phyloP scores from a whole-genome alignment of 2,113 vertebrate genomes.

The Bubo scandiacus region DNA sequence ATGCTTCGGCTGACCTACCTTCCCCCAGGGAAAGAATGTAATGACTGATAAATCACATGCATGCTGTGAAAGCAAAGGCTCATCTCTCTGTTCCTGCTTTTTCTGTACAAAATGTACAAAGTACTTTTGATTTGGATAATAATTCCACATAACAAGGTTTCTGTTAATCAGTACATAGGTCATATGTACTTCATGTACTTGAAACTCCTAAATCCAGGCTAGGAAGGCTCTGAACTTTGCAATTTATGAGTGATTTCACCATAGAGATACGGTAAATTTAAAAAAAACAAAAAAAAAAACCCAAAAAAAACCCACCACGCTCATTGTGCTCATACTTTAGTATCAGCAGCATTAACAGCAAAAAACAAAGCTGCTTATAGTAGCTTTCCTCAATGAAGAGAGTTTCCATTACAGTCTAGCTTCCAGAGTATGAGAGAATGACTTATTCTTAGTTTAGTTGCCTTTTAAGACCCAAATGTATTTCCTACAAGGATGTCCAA shows the following conservation, averaged over 20 bases:
- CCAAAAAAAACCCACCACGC: too few relatives aligned
- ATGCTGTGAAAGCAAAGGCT: not conserved
- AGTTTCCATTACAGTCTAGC: not conserved
- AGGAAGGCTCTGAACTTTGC: not conserved
- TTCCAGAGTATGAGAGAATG: not conserved
- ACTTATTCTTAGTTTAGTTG: not conserved
- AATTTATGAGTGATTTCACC: not conserved
- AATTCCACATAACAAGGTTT: not conserved
- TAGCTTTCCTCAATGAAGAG: not conserved
- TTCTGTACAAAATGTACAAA: not conserved
- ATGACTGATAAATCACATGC: not conserved
- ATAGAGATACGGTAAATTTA: not conserved
- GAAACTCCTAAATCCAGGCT: not conserved
- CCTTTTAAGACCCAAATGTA: not conserved
- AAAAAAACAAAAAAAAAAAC: not conserved
- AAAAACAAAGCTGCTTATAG: not conserved
- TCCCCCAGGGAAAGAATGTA: not conserved
- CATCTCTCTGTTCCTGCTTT: not conserved
- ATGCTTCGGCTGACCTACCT: slow-evolving; percentile 26
- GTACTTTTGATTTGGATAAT: not conserved
- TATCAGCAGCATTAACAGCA: not conserved
- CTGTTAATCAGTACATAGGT: not conserved
- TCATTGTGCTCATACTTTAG: not conserved
- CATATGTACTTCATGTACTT: not conserved
- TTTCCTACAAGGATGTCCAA: not conserved